These are phyloP conservation scores for Odontothrips loti DNA, from an alignment of 2,888 invertebrate genomes.

Conservation along the genomic window DNA sequence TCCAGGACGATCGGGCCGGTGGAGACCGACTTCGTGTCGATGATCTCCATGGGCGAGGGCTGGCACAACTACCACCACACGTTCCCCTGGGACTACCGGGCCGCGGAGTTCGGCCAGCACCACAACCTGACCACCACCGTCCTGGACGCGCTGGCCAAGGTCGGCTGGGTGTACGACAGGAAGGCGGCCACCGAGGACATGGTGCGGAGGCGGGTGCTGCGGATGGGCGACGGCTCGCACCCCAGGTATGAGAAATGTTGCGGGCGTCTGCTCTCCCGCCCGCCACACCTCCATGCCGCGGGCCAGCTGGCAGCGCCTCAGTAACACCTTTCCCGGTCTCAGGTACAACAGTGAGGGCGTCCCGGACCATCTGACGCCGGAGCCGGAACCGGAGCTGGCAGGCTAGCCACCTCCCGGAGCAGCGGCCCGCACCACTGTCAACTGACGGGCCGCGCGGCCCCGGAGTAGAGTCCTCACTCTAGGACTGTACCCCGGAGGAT, in stretches of 20 bases:
- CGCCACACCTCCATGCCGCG: too few species aligned
- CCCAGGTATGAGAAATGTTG: neutral
- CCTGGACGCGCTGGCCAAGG: conserved; percentile 56
- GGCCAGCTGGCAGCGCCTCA: too few species aligned
- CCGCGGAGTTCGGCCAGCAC: conserved; percentile 49
- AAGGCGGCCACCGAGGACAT: conserved; percentile 56
- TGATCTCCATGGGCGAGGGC: conserved; percentile 49
- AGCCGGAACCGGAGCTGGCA: too few species aligned
- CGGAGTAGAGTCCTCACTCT: too few species aligned
- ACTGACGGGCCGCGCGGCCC: too few species aligned
- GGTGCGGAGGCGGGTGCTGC: conserved; percentile 57
- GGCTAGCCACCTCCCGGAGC: too few species aligned
- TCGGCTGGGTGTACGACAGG: conserved; percentile 62
- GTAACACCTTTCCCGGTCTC: too few species aligned
- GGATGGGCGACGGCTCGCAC: neutral
- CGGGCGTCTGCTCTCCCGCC: too few species aligned
- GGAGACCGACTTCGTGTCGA: conserved; percentile 48
- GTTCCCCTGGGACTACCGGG: conserved; percentile 54
- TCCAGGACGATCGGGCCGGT: conserved; percentile 46
- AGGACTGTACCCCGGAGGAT: too few species aligned
- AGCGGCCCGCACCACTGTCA: too few species aligned
- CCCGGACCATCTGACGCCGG: too few species aligned
- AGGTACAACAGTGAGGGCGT: too few species aligned
- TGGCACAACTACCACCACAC: conserved; percentile 58
- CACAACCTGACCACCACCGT: conserved; percentile 59